Base-by-base conservation (phyloP, 2,797 vertebrate genomes). In the Holocentrus rufus region DNA sequence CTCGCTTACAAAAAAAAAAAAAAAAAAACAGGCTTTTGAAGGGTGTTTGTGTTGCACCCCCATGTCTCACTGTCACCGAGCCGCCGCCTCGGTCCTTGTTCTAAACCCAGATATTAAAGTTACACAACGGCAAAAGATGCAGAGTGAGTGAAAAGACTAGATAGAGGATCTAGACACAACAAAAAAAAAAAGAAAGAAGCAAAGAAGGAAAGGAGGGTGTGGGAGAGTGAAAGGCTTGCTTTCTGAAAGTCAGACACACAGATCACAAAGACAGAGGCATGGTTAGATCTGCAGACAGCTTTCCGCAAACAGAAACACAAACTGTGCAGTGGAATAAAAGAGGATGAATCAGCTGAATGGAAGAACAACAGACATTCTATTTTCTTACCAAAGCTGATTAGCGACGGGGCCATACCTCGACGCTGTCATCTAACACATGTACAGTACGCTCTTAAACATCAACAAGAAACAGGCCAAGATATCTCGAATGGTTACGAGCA, bases 91-190 rank as follows among this genome's bases (percentile, higher is more conserved):
- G 46, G 80, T 85, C 77, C 76, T 88, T 85, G 76, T 88, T 85
- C 82, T 84, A 86, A 92, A 86, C 85, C 62, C 67, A 82, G 84
- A 89, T 86, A 89, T 90, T 88, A 86, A 90, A 89, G 87, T 83
- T 74, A 62, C 75, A 82, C 82, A 73, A 74, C 50, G 44, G 69
- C 77, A 72, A 76, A n/a, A 88, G 84, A 83, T 62, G 74, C 76
- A 67, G 78, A 53, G 4, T 69, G 81, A 62, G 65, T 1, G 76
- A 72, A 56, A 80, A 36, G 49, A 73, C 55, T 80, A 72, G 81
- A 82, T 59, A 81, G 63, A 70, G 82, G 74, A 87, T 84, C 81
- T 73, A 63, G 65, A 74, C 76, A 55, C 56, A 63, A 53, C 65
- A 9, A 22, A 20, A 20, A 20, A 77, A 31, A 49, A 13, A 65